phyloP scores from a whole-genome alignment of 1,140 invertebrate genomes.

The Drosophila subobscura region DNA sequence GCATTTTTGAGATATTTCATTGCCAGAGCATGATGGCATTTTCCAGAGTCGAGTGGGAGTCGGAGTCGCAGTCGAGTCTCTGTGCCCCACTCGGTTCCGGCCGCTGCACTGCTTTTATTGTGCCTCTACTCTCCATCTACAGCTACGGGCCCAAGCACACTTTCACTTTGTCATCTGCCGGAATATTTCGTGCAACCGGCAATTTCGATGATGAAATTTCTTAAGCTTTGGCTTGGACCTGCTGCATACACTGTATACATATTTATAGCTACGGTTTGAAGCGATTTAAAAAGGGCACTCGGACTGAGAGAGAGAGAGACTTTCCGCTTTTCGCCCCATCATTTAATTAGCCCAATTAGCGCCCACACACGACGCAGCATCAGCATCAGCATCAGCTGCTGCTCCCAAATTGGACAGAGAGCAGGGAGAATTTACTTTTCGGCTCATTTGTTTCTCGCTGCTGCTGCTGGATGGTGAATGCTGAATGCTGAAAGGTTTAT shows the following conservation, averaged over 20 bases:
- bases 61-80: slow-evolving; percentile 10
- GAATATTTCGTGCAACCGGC: slow-evolving; percentile 18
- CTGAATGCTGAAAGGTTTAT: slow-evolving; percentile 40
- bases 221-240: slow-evolving; percentile 20
- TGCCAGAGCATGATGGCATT: slow-evolving; percentile 56
- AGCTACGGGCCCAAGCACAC: slow-evolving; percentile 14
- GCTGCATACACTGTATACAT: slow-evolving; percentile 13
- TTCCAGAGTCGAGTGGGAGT: slow-evolving; percentile 17
- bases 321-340: slow-evolving; percentile 15
- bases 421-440: slow-evolving; percentile 18
- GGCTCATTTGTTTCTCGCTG: slow-evolving; percentile 8
- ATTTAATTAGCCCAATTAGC: slow-evolving; percentile 65
- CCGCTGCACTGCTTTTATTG: slow-evolving; percentile 5
- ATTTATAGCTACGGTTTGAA: slow-evolving; percentile 25
- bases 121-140: slow-evolving; percentile 10
- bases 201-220: slow-evolving; percentile 44
- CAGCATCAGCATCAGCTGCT: background rate
- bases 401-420: slow-evolving; percentile 1
- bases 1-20: slow-evolving; percentile 54
- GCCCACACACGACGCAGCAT: slow-evolving; percentile 41
- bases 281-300: slow-evolving; percentile 37
- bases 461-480: background rate
- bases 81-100: slow-evolving; percentile 10
- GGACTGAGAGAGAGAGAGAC: background rate
- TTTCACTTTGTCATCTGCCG: slow-evolving; percentile 58